Base-by-base conservation (phyloP, 2,113 vertebrate species). In the Cyanoramphus novaezelandiae region DNA sequence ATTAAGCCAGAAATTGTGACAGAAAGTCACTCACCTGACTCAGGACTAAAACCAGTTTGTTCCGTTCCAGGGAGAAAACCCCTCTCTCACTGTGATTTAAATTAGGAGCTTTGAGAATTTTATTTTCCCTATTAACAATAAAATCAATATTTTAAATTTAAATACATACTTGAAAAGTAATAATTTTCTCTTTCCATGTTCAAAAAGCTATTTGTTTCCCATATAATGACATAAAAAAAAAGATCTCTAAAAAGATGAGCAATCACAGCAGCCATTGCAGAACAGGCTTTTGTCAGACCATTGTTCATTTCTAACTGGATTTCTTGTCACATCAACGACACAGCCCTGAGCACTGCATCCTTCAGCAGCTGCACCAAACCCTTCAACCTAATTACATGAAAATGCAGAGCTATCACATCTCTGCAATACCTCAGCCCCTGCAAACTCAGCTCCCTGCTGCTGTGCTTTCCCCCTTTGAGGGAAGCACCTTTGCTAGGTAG, bases 11-110 rank as follows among this genome's bases (percentile, higher is more conserved):
- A 59, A 35, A 59, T 35, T 59, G 57, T 59, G 57, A 35, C 33
- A 59, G 33, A 35, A 59, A 59, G 33, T 59, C 57, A 59, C 57
- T 8, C 3, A 2, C 14, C 25, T 63, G 28, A 8, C 17, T 14
- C 8, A 28, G 27, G 33, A 27, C 37, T 59, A 13, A 14, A 39
- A 25, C 0, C 2, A 24, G 3, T 8, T 78, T 0, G 3, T 7
- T 44, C 39, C 4, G 7, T 65, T 50, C 17, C 16, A 12, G 11
- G 11, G 17, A 68, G 2, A 57, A 44, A 90, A 35, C 0, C 7
- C 17, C 17, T 29, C n/a, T 53, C 8, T 4, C 16, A 9, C 5
- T 2, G 1, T 47, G 16, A 3, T 4, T 59, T 23, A 29, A 28
- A 31, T 13, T 2, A 21, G 11, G 3, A 82, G 6, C 21, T 65